Conservation (phyloP, 2,797 vertebrate genomes). For the Cyclura pinguis region DNA sequence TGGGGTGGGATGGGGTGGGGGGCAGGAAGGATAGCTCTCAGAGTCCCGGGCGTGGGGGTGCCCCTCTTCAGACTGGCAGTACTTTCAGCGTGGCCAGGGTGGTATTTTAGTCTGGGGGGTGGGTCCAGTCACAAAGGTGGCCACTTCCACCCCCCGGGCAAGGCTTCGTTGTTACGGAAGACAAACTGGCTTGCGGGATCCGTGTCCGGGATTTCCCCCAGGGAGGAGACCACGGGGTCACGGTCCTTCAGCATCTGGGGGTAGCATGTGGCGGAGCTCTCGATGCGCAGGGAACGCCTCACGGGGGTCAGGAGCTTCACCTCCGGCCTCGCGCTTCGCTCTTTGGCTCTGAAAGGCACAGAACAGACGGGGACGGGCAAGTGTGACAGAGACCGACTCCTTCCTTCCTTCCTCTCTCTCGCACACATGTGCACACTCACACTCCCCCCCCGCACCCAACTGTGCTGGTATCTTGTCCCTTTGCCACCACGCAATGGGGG, state of each 20-base stretch:
- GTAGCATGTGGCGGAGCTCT: constrained; percentile 72
- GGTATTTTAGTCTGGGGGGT: too few relatives aligned
- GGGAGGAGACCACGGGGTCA: constrained; percentile 86
- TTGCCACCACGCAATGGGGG: too few relatives aligned
- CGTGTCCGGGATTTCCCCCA: constrained; percentile 80
- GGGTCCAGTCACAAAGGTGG: constrained; percentile 47
- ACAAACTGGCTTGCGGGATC: constrained; percentile 72
- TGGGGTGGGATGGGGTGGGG: neutral
- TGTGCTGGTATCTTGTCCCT: too few relatives aligned
- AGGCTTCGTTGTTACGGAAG: constrained; percentile 75
- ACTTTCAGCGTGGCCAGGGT: too few relatives aligned
- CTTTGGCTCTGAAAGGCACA: constrained; percentile 19
- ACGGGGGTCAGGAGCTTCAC: constrained; percentile 90
- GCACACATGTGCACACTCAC: neutral
- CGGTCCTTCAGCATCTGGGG: constrained; percentile 87
- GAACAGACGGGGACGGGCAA: neutral
- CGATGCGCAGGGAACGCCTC: constrained; percentile 87
- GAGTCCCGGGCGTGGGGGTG: neutral
- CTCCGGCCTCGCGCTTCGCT: constrained; percentile 66
- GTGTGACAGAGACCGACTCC: too few relatives aligned
- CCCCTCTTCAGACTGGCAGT: neutral
- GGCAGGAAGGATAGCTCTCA: too few relatives aligned
- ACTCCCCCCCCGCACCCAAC: too few relatives aligned
- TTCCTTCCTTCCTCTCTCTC: neutral
- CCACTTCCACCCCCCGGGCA: constrained; percentile 70